phyloP scores from a whole-genome alignment of 2,113 vertebrate species.

The Zosterops pallidus region DNA sequence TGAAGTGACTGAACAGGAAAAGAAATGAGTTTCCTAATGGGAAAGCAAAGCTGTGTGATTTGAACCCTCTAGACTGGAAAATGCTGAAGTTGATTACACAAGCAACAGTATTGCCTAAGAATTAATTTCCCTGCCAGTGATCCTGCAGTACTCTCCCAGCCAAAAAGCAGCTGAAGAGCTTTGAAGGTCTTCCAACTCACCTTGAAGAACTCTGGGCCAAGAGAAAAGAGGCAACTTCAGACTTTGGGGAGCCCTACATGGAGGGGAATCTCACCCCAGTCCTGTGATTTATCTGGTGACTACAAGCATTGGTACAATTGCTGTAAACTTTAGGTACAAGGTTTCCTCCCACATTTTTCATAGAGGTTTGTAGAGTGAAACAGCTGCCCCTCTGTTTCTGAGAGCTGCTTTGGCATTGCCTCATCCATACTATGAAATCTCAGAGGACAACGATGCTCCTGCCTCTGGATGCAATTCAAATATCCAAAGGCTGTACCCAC shows the following conservation, averaged over 20 bases:
- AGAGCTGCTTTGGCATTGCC: neutral
- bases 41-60: neutral
- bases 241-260: neutral
- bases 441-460: neutral
- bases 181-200: neutral
- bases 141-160: neutral
- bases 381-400: neutral
- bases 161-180: neutral
- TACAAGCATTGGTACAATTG: neutral
- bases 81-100: neutral
- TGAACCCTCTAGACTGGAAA: neutral
- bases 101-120: neutral
- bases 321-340: neutral
- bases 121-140: neutral
- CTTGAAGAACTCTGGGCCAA: neutral
- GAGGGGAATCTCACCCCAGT: neutral
- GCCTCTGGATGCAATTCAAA: neutral
- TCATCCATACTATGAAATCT: neutral
- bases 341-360: neutral
- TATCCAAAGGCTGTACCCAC: neutral
- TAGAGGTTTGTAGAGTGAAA: neutral
- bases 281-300: neutral
- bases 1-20: slow-evolving; percentile 13
- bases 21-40: neutral
- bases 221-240: neutral